These are phyloP conservation scores for Drosophila kambysellisi DNA, from an alignment of 2,888 invertebrate species.

Conservation along the genomic window DNA sequence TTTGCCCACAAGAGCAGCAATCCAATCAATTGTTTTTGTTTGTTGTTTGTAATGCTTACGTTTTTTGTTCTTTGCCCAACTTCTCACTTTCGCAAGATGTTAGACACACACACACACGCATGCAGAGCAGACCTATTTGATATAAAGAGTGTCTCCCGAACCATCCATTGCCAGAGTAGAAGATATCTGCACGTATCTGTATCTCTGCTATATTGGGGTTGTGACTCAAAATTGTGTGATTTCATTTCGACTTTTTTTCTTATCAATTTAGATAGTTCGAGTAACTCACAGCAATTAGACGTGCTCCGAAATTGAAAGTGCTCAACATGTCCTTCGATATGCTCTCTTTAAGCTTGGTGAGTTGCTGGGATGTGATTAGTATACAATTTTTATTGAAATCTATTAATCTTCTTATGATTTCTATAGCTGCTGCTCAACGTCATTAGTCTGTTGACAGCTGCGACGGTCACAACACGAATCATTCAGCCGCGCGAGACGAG, in stretches of 20 bases:
- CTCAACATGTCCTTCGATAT: constrained; percentile 54
- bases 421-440: constrained; percentile 50
- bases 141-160: constrained; percentile 46
- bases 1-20: constrained; percentile 50
- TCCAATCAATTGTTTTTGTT: constrained; percentile 32
- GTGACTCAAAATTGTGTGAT: constrained; percentile 44
- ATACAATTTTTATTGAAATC: background rate
- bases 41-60: constrained; percentile 40
- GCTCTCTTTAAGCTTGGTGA: constrained; percentile 48
- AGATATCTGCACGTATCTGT: constrained; percentile 41
- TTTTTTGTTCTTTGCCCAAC: constrained; percentile 47
- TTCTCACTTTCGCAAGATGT: constrained; percentile 67
- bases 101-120: constrained; percentile 36
- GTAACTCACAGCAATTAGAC: constrained; percentile 52
- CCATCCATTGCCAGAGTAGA: constrained; percentile 22
- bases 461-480: constrained; percentile 52
- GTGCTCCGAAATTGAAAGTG: constrained; percentile 21
- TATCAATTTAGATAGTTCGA: constrained; percentile 65
- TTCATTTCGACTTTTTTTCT: constrained; percentile 21
- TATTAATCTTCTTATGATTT: background rate
- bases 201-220: constrained; percentile 47
- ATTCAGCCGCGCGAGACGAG: constrained; percentile 81
- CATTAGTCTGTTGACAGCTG: constrained; percentile 29
- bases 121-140: constrained; percentile 29
- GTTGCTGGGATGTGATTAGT: background rate